These are phyloP conservation scores for Trilocha varians DNA, from an alignment of 2,888 invertebrate species.

Conservation along the genomic window DNA sequence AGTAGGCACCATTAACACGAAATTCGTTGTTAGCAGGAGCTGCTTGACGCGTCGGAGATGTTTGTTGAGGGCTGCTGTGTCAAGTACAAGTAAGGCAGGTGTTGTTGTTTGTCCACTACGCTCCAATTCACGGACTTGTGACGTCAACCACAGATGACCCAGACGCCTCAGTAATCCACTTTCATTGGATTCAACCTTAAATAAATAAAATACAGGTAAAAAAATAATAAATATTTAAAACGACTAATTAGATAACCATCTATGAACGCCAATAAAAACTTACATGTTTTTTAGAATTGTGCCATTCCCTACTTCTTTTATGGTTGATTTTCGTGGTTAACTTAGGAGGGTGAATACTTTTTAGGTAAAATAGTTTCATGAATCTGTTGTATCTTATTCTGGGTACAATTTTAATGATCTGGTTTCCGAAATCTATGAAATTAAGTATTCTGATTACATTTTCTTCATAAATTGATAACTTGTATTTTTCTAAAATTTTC, in stretches of 20 bases:
- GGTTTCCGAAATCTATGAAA: slow-evolving; percentile 85
- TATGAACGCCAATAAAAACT: too few species aligned
- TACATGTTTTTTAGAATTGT: slow-evolving; percentile 58
- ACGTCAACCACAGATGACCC: slow-evolving; percentile 91
- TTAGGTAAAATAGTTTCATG: slow-evolving; percentile 59
- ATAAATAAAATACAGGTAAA: neutral
- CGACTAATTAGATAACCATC: slow-evolving; percentile 4
- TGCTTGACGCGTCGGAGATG: slow-evolving; percentile 86
- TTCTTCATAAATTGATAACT: slow-evolving; percentile 77
- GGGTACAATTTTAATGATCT: slow-evolving; percentile 78
- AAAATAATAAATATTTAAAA: neutral
- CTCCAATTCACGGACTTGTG: slow-evolving; percentile 90
- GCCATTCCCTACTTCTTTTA: slow-evolving; percentile 59
- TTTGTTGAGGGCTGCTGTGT: slow-evolving; percentile 84
- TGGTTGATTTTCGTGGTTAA: slow-evolving; percentile 50
- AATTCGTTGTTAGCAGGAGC: slow-evolving; percentile 85
- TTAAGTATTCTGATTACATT: slow-evolving; percentile 82
- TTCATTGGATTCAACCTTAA: slow-evolving; percentile 32
- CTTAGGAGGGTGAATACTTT: slow-evolving; percentile 44
- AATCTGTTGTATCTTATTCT: slow-evolving; percentile 76
- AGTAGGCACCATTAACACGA: slow-evolving; percentile 90
- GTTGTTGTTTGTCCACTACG: slow-evolving; percentile 74
- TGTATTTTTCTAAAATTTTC: slow-evolving; percentile 72
- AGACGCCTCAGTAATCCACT: slow-evolving; percentile 84
- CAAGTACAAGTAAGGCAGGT: slow-evolving; percentile 91